These are phyloP conservation scores for Drosophila parvula DNA, from an alignment of 1,140 invertebrate genomes.

Conservation along the genomic window DNA sequence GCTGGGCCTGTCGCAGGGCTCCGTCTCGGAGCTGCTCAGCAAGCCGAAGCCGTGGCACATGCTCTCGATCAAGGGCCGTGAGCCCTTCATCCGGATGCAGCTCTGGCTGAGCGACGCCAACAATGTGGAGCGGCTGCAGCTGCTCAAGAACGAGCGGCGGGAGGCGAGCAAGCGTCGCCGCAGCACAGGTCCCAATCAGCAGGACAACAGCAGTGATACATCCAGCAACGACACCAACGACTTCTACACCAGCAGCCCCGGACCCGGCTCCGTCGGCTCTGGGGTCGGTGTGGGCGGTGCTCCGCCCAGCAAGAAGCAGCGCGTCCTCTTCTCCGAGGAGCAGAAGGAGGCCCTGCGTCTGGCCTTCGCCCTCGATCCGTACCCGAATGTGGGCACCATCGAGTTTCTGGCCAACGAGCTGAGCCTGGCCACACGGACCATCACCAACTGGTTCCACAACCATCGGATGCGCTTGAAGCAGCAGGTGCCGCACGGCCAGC, in stretches of 20 bases:
- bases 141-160: conserved; percentile 93
- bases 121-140: conserved; percentile 95
- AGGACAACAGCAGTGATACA: conserved; percentile 93
- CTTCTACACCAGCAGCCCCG: conserved; percentile 93
- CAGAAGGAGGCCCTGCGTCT: conserved; percentile 98
- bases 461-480: conserved; percentile 99
- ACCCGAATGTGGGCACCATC: conserved; percentile 97
- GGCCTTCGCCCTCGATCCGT: conserved; percentile 97
- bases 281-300: conserved; percentile 84
- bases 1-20: conserved; percentile 97
- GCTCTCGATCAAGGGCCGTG: conserved; percentile 98
- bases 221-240: conserved; percentile 95
- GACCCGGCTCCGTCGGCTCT: conserved; percentile 86
- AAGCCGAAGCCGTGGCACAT: conserved; percentile 99
- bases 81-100: conserved; percentile 99
- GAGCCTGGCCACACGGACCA: conserved; percentile 96
- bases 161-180: conserved; percentile 95
- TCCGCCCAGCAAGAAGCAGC: conserved; percentile 93
- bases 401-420: conserved; percentile 97
- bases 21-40: conserved; percentile 97
- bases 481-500: conserved; percentile 90
- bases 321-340: conserved; percentile 98
- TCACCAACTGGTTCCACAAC: conserved; percentile 99
- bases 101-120: conserved; percentile 97
- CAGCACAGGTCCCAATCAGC: conserved; percentile 90